These are phyloP conservation scores for Myiotriccus ornatus DNA, from an alignment of 2,797 vertebrate genomes.

Conservation along the genomic window DNA sequence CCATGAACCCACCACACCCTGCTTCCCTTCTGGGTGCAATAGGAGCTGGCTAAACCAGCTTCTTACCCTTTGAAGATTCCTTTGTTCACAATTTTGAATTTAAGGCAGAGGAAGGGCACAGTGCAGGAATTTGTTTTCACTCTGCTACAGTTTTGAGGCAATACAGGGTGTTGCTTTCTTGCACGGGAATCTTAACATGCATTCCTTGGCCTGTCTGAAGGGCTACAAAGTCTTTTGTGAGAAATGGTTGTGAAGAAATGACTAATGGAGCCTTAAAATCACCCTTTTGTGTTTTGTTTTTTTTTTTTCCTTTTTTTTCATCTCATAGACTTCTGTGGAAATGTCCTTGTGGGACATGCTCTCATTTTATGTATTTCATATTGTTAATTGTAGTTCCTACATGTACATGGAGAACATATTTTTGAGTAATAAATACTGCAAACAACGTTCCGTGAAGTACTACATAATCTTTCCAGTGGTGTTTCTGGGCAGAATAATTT, in stretches of 20 bases:
- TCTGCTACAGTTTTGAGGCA: neutral
- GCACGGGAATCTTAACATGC: neutral
- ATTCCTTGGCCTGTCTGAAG: neutral
- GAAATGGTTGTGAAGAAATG: neutral
- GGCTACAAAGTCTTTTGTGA: neutral
- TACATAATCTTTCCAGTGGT: neutral
- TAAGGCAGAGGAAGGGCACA: neutral
- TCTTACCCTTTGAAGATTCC: neutral
- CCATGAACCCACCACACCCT: slow-evolving; percentile 20
- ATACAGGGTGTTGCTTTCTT: neutral
- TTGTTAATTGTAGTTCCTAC: neutral
- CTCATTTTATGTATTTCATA: neutral
- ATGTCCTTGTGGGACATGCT: neutral
- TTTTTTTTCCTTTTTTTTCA: neutral
- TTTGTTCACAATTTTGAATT: neutral
- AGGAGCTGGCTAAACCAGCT: slow-evolving; percentile 51
- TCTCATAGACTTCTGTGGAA: neutral
- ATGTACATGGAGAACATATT: neutral
- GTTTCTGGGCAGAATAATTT: neutral
- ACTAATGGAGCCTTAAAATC: neutral
- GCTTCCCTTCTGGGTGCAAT: neutral
- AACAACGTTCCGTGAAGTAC: neutral
- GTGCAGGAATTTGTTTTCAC: neutral
- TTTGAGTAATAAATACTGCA: neutral
- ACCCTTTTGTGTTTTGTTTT: neutral